Evolutionary conservation across 64 coral and sea anemone species (phyloP).

Genomic region (Hydrozoanthus tunicans): DNA sequence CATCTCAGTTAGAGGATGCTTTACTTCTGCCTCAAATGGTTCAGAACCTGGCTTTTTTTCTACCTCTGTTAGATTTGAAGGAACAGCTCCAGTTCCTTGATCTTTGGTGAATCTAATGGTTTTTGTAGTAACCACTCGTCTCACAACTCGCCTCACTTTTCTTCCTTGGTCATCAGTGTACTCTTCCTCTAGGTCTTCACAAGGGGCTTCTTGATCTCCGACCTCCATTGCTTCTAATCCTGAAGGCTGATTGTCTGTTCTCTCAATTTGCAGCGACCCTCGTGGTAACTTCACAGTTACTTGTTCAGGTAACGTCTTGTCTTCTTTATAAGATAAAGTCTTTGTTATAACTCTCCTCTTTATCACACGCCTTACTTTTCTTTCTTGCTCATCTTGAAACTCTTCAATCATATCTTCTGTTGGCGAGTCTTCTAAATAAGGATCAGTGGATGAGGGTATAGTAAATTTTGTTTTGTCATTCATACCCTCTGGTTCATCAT

Average conservation of each 20-base stretch:
- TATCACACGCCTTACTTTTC: slow-evolving; percentile 50
- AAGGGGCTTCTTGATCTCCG: neutral
- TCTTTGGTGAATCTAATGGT: slow-evolving; percentile 22
- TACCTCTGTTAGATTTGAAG: neutral
- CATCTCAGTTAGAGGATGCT: no score
- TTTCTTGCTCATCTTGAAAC: slow-evolving; percentile 74
- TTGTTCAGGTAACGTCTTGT: neutral
- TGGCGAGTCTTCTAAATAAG: neutral
- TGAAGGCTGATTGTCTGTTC: neutral
- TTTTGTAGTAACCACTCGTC: neutral
- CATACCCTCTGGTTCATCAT: neutral
- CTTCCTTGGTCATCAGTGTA: slow-evolving; percentile 71
- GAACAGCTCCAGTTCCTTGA: neutral
- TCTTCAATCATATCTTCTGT: slow-evolving; percentile 40
- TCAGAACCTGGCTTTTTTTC: neutral
- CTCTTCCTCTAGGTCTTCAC: slow-evolving; percentile 61
- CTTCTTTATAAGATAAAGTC: neutral
- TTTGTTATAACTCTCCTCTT: slow-evolving; percentile 19
- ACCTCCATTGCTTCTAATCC: neutral
- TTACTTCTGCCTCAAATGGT: neutral
- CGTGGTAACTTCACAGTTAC: neutral
- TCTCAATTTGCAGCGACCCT: neutral
- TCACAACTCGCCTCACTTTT: slow-evolving; percentile 51
- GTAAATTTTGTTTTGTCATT: neutral
- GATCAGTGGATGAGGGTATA: neutral